Evolutionary conservation across 2,113 vertebrate genomes (phyloP), one percentile per base, ranked within the genome.

Genomic region (Suncus etruscus): DNA sequence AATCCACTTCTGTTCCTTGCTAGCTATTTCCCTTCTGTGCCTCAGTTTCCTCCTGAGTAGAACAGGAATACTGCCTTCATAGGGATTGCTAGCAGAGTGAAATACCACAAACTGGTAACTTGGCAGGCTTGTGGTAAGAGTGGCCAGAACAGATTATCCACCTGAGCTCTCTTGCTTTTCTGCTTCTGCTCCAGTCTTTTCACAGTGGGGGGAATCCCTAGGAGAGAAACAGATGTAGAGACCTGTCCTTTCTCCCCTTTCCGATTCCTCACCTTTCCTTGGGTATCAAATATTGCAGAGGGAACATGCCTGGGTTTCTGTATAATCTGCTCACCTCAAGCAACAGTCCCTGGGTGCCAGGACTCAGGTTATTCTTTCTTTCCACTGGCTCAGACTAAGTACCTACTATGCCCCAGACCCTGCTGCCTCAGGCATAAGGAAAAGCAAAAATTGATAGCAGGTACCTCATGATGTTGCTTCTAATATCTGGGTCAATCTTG

Each of bases 221-320:
- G 54, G 61, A n/a, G 10, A 75, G 29, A 45, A 14, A 18, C 24
- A 48, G 61, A 61, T 63, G 31, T 32, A 87, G 54, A 74, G 45
- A 73, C 29, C 16, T 16, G 10, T 74, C 22, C 32, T 16, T 7
- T 77, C 27, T 29, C 12, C 11, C 1, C 14, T 54, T 24, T 45
- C 31, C 70, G 2, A 74, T n/a, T 39, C 29, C 10, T 29, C n/a
- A 39, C 39, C 3, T 29, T 81, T 61, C 14, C 25, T 72, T 6
- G n/a, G 18, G 77, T 31, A 73, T 76, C 48, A 93, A 93, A 83
- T 73, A 16, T 63, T 83, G 54, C 69, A 65, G 50, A 78, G 82
- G 51, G 74, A 80, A 86, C 50, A 39, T 88, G 45, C 54, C 48
- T 89, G 32, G 75, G 7, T 63, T 51, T 94, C 47, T 31, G 45